Evolutionary conservation across 2,113 vertebrate genomes (phyloP), one percentile per base, ranked within the genome.

Genomic region (Leucopsar rothschildi): DNA sequence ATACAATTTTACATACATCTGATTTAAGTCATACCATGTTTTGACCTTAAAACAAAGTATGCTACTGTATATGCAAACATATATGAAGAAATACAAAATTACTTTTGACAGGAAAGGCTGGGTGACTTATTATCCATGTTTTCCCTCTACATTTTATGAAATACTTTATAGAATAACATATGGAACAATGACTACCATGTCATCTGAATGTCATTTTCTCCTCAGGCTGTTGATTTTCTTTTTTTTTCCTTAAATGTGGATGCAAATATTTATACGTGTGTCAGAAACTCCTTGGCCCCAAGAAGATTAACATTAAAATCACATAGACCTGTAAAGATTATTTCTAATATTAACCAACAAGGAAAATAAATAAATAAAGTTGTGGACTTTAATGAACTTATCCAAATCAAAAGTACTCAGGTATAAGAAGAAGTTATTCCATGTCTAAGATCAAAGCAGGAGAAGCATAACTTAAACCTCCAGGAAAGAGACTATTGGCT

Each of bases 401-500:
- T 42, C 14, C 25, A 90, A 72, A 55, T 64, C 57, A 61, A 42
- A 88, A 88, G 5, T 52, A 40, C 15, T 73, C 47, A 56, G 29
- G 56, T 92, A 20, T 47, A 66, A 83, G 28, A 68, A 56, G 33
- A 75, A 12, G 18, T 56, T 71, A 71, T 87, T 69, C 11, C 0
- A 0, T 45, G 40, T 53, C n/a, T 71, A 42, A 71, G 61, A 95
- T 76, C 40, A 91, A 95, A 95, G 64, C 24, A 84, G 15, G 7
- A 91, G 59, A 94, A 83, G 13, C 17, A 31, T 44, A 91, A 64
- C 20, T 92, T 92, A 93, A 96, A 91, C 28, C 60, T 86, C 20
- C 56, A 93, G 81, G 77, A 91, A 80, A 71, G 11, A 75, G 50
- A 91, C 52, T 77, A 75, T 49, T 84, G 49, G 80, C 69, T 92